Evolutionary conservation across 2,888 invertebrate genomes (phyloP), one percentile per base, ranked within the genome.

Genomic region (Drosophila ezoana): DNA sequence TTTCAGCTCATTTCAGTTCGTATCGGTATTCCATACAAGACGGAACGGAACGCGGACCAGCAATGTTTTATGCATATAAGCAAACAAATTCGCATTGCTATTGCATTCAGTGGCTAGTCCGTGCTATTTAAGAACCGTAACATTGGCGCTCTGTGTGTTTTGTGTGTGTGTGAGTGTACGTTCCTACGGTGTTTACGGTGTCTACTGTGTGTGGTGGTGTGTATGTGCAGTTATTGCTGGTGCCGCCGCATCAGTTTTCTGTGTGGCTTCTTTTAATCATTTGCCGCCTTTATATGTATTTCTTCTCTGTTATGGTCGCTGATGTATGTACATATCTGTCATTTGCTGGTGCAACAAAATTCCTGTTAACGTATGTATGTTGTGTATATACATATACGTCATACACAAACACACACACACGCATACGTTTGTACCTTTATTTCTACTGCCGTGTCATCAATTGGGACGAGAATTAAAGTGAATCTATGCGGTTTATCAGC

Each of bases 11-110:
- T 82, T 65, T 82, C 53, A 65, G 64, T 81, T 81, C 74, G 77
- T 82, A 80, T 77, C 82, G 81, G 77, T 72, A 80, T 82, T 81
- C 75, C 82, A 79, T 72, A 64, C 72, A 69, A 72, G 64, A 56
- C 79, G 77, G 77, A 77, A 64, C 68, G 56, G 37, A 56, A 60
- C 56, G 57, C 51, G 32, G 44, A 18, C 54, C 58, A 52, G 5
- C 20, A 40, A 47, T 40, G 38, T 20, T 38, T 47, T 23, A 48
- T 48, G 47, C 20, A 66, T 64, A 64, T 65, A 72, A 69, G 76
- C 71, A 66, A 73, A 49, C 37, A 73, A 57, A 44, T 58, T 54
- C 52, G 37, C 64, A 69, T 54, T 54, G 57, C 48, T 62, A 64
- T 43, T 69, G 81, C 65, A 53, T 60, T 53, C 52, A 52, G 16